Evolutionary conservation across 2,797 vertebrate species (phyloP), one percentile per base, ranked within the genome.

Genomic region (Tragopan temminckii): DNA sequence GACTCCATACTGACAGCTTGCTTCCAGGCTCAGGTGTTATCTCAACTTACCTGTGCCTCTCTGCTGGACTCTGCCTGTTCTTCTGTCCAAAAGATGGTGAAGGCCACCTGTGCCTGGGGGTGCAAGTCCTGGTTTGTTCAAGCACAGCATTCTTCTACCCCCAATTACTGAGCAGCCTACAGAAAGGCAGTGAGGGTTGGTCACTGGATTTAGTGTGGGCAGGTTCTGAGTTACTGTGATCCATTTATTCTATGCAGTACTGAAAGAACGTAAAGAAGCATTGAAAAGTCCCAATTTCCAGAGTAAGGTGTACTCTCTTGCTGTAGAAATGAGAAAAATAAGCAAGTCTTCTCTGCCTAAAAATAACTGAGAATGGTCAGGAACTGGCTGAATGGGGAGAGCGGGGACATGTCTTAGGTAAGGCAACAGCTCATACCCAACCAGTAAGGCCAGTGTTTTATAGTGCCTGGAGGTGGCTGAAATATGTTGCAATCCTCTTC

Each of bases 31-130:
- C 42, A 62, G 58, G 29, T 36, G 16, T 17, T 24, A 23, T 31
- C 31, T 80, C 23, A 29, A 35, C 24, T 66, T 50, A 8, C 11
- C 18, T 61, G 23, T 76, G 11, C 6, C 14, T 40, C 7, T 57
- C 7, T 59, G 9, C 16, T 68, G 31, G 3, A 4, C 4, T 75
- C 19, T 63, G 13, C 13, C 13, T 0, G 0, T 33, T 88, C 33
- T 74, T 88, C 33, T 74, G 36, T 36, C 38, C 59, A 38, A 23
- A 62, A 83, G 9, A 1, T 48, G 43, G 13, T 13, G 42, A 29
- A 85, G 53, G 48, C 2, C 4, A 4, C 5, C 7, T 9, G 4
- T 16, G n/a, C 53, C 19, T 6, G n/a, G 18, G 50, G 9, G 21
- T 62, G 46, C 57, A 24, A 7, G 20, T 43, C 13, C 7, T 61